Evolutionary conservation across 2,888 invertebrate genomes (phyloP), one percentile per base, ranked within the genome.

Genomic region (Cryptophagus acutangulus): DNA sequence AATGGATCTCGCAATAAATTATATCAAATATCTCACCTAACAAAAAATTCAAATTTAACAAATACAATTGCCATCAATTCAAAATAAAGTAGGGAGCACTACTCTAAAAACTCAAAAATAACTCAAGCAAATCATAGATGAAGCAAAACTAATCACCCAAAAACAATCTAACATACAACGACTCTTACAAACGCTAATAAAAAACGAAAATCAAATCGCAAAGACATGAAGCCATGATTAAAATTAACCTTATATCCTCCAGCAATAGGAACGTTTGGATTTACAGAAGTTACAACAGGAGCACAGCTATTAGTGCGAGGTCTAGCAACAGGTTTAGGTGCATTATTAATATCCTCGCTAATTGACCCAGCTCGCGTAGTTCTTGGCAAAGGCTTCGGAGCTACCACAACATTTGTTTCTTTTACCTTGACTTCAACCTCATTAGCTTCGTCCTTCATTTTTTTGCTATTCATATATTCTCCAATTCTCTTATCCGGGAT

Each of bases 341-440:
- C 74, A 2, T 57, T 56, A 15, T 78, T 77, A 6, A 65, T 61
- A 1, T 72, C 65, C 57, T 87, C 87, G 1, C 84, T 83, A 40
- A 88, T 76, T 9, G 87, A 81, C 57, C 78, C 78, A 28, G 80
- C 75, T 55, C 82, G 73, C 30, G 80, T 87, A 0, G 84, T 82
- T 55, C 88, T 75, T 1, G 89, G 88, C 70, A 88, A 71, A 9
- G 89, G 88, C 63, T 87, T 88, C 0, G 88, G 88, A 1, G 84
- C 81, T 33, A 79, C 47, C 29, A 59, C 45, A 28, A 43, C 42
- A 41, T 31, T 31, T 41, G 45, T 29, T 43, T 41, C 36, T 41
- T 47, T 40, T 74, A 75, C 3, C 71, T 65, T 70, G n/a, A n/a
- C n/a, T n/a, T n/a, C n/a, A n/a, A n/a, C n/a, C 55, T 55, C 71